Percentiles rank a stretch among this genome's conserved stretches.
Evolutionary conservation across 1,140 invertebrate genomes (phyloP).

Genomic region (Temnothorax longispinosus): DNA sequence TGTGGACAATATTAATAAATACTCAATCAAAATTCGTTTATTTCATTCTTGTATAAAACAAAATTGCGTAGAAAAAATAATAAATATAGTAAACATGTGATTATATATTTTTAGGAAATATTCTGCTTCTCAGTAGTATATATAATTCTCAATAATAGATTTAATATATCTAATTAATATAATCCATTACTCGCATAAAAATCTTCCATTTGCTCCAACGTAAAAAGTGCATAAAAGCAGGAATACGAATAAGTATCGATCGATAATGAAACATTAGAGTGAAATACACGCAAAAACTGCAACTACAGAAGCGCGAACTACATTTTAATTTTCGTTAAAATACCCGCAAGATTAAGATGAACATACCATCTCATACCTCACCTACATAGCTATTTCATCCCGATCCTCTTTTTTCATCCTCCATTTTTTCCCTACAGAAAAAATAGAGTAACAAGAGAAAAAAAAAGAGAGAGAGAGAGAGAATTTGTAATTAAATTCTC

Average conservation of each 20-base stretch:
- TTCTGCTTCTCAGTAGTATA: not conserved
- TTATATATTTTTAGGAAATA: conserved; percentile 20
- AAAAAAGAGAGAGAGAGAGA: not conserved
- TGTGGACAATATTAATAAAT: no score
- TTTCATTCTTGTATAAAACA: no score
- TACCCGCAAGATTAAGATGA: not conserved
- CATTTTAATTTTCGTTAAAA: conserved; percentile 53
- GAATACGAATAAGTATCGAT: not conserved
- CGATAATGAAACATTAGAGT: not conserved
- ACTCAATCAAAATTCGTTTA: no score
- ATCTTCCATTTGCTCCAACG: not conserved
- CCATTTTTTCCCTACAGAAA: not conserved
- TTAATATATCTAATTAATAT: conserved; percentile 4
- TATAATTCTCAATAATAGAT: not conserved
- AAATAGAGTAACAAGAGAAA: not conserved
- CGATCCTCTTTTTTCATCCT: not conserved
- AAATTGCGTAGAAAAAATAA: not conserved
- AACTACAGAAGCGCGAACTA: not conserved
- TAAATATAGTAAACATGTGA: not conserved
- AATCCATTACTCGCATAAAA: not conserved
- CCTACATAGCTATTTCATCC: not conserved
- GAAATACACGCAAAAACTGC: not conserved
- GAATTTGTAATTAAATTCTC: conserved; percentile 26
- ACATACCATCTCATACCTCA: not conserved
- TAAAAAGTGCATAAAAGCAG: conserved; percentile 22